Base-by-base conservation (phyloP, 2,113 vertebrate species). In the Phylloscopus whistleri region DNA sequence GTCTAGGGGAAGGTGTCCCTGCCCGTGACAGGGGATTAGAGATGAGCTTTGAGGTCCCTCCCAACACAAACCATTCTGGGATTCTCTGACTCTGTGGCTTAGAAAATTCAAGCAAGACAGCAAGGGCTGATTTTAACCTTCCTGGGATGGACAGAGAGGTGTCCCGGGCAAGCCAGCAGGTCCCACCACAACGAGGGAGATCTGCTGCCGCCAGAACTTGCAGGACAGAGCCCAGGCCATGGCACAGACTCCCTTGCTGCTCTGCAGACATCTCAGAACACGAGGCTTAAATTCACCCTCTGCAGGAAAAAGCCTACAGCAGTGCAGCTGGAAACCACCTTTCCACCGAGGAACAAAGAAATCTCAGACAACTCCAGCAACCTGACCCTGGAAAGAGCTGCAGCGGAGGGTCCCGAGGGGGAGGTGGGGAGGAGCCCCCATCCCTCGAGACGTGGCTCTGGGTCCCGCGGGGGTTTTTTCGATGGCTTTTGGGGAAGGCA, bases 181-280 rank as follows among this genome's bases (percentile, higher is more conserved):
- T 84, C 26, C 55, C 55, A 59, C 5, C 19, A 21, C 0, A 4
- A 27, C 0, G 2, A 56, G 13, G 43, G n/a, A 55, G 56, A 60
- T 27, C 16, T 48, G 64, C 53, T 64, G 48, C 70, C 51, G 43
- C 46, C 76, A 67, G 62, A 13, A 31, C 2, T 4, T 0, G 1
- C 2, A 33, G 66, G 56, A 55, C 9, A 52, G 52, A 78, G 66
- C 73, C 60, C 19, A 4, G 79, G 6, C 51, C 68, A 2, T 1
- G 55, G 60, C 55, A 87, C 64, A 35, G 35, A 2, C 6, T 63
- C 23, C 26, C 14, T n/a, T 4, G 3, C 28, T 56, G 6, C 55
- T 49, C 77, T 46, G 46, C 72, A 66, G 41, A 8, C 17, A 15
- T 18, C 26, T 35, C 49, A n/a, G 60, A 31, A 31, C 70, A 37